Conservation (phyloP, 2,888 invertebrate genomes). For the Eristalis tenax region DNA sequence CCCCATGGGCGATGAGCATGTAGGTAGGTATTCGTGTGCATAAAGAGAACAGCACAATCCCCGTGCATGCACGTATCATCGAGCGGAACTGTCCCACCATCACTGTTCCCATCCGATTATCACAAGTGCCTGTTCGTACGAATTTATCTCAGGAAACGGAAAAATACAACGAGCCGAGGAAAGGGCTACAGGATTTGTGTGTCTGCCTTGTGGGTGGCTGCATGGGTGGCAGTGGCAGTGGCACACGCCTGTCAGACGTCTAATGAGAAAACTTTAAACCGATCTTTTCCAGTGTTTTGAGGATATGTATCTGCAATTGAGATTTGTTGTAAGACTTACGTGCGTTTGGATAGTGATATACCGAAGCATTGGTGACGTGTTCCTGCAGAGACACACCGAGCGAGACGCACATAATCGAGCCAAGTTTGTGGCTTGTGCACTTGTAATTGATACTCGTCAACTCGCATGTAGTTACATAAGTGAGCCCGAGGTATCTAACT, state of each 20-base stretch:
- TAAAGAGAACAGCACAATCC: background rate
- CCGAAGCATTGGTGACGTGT: background rate
- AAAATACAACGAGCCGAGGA: background rate
- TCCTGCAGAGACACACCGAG: too few species aligned
- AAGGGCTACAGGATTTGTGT: background rate
- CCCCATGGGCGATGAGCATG: background rate
- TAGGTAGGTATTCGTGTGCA: slow-evolving; percentile 3
- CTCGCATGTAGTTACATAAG: too few species aligned
- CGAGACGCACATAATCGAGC: too few species aligned
- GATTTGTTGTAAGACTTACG: slow-evolving; percentile 25
- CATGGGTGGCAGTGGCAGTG: background rate
- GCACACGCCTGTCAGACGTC: background rate
- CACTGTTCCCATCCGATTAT: background rate
- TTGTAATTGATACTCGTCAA: too few species aligned
- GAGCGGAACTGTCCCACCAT: background rate
- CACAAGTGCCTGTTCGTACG: background rate
- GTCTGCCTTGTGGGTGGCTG: background rate
- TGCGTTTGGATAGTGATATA: background rate
- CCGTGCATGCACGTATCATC: background rate
- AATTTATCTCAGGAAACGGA: background rate
- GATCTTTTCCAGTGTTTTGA: slow-evolving; percentile 49
- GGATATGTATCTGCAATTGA: slow-evolving; percentile 50
- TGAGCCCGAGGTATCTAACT: too few species aligned
- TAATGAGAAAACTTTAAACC: slow-evolving; percentile 68
- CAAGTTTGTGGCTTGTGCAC: too few species aligned